Evolutionary conservation across 2,888 invertebrate genomes (phyloP).

Genomic region (Hipparchia semele): DNA sequence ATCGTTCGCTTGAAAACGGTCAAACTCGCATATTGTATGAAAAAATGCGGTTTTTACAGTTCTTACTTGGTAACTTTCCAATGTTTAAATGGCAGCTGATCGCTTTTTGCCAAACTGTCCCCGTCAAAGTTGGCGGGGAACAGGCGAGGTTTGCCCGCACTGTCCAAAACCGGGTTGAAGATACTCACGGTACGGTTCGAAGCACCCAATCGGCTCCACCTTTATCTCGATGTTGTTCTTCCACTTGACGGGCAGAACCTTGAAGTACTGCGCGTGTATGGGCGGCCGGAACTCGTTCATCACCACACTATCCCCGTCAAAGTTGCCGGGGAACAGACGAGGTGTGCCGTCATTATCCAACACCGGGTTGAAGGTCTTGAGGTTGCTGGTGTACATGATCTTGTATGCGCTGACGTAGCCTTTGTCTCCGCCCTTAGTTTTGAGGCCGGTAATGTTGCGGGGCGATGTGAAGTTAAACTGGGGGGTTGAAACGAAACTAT

Average conservation of each 20-base stretch:
- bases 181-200: constrained; percentile 84
- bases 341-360: constrained; percentile 75
- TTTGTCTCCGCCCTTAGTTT: constrained; percentile 87
- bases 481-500: constrained; percentile 18
- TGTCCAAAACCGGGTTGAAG: too few species aligned
- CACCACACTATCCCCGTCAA: constrained; percentile 84
- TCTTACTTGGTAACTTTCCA: too few species aligned
- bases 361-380: constrained; percentile 84
- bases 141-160: too few species aligned
- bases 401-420: constrained; percentile 91
- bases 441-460: constrained; percentile 90
- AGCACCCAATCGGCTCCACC: constrained; percentile 91
- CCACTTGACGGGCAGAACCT: constrained; percentile 89
- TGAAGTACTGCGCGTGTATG: constrained; percentile 87
- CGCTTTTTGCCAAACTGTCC: too few species aligned
- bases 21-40: too few species aligned
- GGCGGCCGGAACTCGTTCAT: constrained; percentile 88
- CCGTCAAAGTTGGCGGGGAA: too few species aligned
- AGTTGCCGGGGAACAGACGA: constrained; percentile 88
- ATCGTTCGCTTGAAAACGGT: too few species aligned
- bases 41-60: too few species aligned
- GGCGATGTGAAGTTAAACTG: constrained; percentile 90
- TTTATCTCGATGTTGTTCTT: constrained; percentile 88
- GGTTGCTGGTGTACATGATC: constrained; percentile 88
- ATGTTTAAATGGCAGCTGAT: too few species aligned